Evolutionary conservation across 1,140 invertebrate species (phyloP).

Genomic region (Drosophila ogumai): DNA sequence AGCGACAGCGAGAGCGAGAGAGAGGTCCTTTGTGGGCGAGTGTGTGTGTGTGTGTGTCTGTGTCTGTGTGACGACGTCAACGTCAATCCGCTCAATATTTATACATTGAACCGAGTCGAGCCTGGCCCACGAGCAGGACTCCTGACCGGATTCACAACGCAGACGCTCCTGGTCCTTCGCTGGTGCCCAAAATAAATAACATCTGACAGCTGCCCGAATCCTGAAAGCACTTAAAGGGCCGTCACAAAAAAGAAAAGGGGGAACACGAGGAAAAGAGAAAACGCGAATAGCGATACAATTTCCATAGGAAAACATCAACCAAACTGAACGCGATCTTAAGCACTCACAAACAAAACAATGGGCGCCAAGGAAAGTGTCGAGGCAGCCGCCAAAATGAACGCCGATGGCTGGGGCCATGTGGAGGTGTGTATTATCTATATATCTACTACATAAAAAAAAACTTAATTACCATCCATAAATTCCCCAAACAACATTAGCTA

Average conservation of each 20-base stretch:
- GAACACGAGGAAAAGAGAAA: conserved; percentile 30
- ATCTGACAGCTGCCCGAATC: conserved; percentile 78
- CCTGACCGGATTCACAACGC: conserved; percentile 46
- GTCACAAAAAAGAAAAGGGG: conserved; percentile 10
- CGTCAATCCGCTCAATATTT: conserved; percentile 79
- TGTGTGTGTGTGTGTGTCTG: conserved; percentile 26
- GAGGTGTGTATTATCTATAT: conserved; percentile 87
- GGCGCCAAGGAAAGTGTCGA: conserved; percentile 91
- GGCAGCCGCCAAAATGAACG: conserved; percentile 89
- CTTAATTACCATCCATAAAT: not conserved
- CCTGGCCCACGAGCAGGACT: conserved; percentile 48
- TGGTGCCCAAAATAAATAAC: conserved; percentile 80
- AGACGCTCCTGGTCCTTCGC: conserved; percentile 62
- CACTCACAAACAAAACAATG: conserved; percentile 84
- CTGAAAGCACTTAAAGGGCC: conserved; percentile 36
- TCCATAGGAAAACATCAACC: conserved; percentile 43
- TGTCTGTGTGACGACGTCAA: conserved; percentile 66
- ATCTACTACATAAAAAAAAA: conserved; percentile 3
- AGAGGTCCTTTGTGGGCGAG: conserved; percentile 21
- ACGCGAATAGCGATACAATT: conserved; percentile 56
- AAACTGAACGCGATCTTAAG: conserved; percentile 53
- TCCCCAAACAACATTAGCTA: not conserved
- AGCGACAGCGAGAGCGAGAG: conserved; percentile 17
- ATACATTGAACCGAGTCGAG: conserved; percentile 59
- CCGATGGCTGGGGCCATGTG: conserved; percentile 90